Evolutionary conservation across 2,888 invertebrate species (phyloP).

Genomic region (Harpalus rubripes): DNA sequence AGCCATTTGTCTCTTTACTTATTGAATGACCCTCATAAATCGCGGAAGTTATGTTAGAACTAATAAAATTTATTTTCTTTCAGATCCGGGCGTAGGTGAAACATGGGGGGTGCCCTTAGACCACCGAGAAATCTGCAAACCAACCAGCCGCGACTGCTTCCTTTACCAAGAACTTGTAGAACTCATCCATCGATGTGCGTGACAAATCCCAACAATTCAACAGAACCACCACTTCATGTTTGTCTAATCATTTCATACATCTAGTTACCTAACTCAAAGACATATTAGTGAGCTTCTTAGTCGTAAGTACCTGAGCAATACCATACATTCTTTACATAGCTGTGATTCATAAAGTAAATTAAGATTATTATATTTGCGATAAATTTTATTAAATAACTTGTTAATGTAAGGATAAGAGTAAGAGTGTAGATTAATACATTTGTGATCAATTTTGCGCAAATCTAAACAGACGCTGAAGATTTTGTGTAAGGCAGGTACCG

Average conservation of each 20-base stretch:
- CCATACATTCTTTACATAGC: constrained; percentile 64
- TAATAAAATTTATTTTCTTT: constrained; percentile 1
- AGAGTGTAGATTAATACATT: neutral
- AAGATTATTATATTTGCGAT: constrained; percentile 11
- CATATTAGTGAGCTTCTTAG: constrained; percentile 54
- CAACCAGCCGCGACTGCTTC: constrained; percentile 84
- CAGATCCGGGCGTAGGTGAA: constrained; percentile 90
- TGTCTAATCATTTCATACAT: neutral
- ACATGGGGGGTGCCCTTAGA: constrained; percentile 87
- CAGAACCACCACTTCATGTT: neutral
- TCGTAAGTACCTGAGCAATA: constrained; percentile 62
- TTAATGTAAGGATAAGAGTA: constrained; percentile 9
- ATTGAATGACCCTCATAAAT: too few relatives aligned
- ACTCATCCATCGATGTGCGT: constrained; percentile 77
- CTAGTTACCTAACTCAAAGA: constrained; percentile 41
- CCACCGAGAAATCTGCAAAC: constrained; percentile 93
- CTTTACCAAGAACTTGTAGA: constrained; percentile 84
- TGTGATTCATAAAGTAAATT: constrained; percentile 58
- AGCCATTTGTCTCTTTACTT: too few relatives aligned
- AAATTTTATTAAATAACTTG: constrained; percentile 19
- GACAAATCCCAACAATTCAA: constrained; percentile 14
- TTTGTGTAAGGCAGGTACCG: constrained; percentile 30
- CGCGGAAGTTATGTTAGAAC: neutral
- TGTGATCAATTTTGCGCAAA: constrained; percentile 29
- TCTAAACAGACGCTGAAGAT: neutral